Conservation (phyloP, 2,888 invertebrate species). For the Cataglyphis albicans region DNA sequence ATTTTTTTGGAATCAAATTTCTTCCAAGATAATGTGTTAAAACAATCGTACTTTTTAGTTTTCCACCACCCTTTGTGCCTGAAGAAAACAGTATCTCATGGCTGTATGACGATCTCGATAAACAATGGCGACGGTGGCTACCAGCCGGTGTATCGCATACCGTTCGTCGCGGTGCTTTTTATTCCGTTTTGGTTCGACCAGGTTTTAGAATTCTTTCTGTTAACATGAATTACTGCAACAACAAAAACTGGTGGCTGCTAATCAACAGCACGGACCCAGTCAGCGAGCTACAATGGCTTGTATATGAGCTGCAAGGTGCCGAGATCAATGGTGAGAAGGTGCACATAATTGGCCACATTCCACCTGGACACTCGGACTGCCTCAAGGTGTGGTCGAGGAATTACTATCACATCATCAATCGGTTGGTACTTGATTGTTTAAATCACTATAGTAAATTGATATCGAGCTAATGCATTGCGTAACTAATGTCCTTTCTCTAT, state of each 20-base stretch:
- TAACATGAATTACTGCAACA: conserved; percentile 99
- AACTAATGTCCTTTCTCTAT: conserved; percentile 47
- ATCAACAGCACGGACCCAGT: conserved; percentile 98
- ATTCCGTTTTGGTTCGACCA: conserved; percentile 95
- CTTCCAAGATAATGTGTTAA: background rate
- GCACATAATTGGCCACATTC: conserved; percentile 98
- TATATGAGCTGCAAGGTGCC: conserved; percentile 96
- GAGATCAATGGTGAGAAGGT: conserved; percentile 98
- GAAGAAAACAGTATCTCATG: conserved; percentile 95
- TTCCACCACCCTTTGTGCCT: conserved; percentile 94
- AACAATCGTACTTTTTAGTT: conserved; percentile 87
- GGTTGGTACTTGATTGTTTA: conserved; percentile 85
- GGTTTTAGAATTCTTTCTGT: conserved; percentile 96
- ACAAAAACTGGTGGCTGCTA: conserved; percentile 97
- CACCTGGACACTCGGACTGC: conserved; percentile 97
- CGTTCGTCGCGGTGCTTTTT: conserved; percentile 95
- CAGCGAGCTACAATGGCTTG: conserved; percentile 97
- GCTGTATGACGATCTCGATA: conserved; percentile 96
- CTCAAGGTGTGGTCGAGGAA: conserved; percentile 98
- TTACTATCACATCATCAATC: conserved; percentile 94
- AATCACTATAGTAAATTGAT: background rate
- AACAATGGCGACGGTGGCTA: conserved; percentile 96
- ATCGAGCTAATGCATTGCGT: background rate
- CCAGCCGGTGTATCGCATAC: conserved; percentile 95
- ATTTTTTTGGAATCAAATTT: background rate